Conservation (phyloP, 2,888 invertebrate species). For the Sicus ferrugineus region DNA sequence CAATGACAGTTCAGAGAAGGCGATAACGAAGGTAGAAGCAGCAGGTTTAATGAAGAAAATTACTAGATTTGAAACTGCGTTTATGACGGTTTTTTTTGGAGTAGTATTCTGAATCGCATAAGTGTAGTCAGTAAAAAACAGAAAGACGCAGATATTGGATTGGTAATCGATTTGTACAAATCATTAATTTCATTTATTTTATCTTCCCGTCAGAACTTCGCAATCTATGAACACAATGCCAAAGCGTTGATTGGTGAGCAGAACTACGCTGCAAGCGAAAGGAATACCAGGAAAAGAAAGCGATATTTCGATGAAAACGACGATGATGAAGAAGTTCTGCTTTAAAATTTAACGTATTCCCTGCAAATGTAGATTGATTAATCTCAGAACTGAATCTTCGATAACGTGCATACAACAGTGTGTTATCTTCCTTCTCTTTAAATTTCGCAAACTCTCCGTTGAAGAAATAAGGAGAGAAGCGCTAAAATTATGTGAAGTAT, state of each 20-base stretch:
- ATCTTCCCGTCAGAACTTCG: neutral
- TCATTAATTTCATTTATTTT: neutral
- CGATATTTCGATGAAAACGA: too few species aligned
- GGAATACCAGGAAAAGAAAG: neutral
- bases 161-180: neutral
- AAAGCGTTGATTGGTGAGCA: neutral
- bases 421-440: neutral
- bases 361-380: neutral
- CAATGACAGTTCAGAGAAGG: neutral
- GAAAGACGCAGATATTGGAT: neutral
- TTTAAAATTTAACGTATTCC: neutral
- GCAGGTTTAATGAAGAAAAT: neutral
- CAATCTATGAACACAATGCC: too few species aligned
- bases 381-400: neutral
- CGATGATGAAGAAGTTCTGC: neutral
- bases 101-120: neutral
- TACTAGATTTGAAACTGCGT: neutral
- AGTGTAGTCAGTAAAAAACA: neutral
- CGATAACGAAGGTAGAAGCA: neutral
- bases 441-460: neutral
- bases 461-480: neutral
- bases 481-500: too few species aligned
- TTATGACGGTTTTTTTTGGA: neutral
- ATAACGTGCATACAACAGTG: neutral
- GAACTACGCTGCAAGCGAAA: neutral